phyloP scores from a whole-genome alignment of 2,797 vertebrate genomes.

The Smutsia temminckii region DNA sequence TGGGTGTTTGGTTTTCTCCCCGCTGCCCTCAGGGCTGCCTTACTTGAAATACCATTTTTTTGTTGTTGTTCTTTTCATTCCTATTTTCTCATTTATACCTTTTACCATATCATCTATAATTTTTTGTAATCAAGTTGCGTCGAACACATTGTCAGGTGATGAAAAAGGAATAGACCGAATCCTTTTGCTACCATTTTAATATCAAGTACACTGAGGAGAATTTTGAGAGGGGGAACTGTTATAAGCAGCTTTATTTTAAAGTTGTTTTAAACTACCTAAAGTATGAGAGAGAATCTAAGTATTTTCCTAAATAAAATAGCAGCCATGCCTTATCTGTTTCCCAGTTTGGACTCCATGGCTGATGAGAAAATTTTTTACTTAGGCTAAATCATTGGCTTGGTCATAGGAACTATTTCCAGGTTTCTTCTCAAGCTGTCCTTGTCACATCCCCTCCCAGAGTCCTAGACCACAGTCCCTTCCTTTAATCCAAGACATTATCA shows the following conservation, averaged over 20 bases:
- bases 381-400: constrained; percentile 4
- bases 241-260: constrained; percentile 45
- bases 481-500: neutral
- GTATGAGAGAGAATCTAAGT: neutral
- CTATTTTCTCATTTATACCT: neutral
- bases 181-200: constrained; percentile 13
- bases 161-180: neutral
- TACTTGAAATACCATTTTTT: neutral
- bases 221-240: neutral
- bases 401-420: neutral
- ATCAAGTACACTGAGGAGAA: constrained; percentile 7
- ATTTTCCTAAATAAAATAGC: constrained; percentile 13
- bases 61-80: neutral
- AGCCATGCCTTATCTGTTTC: neutral
- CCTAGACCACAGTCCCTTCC: neutral
- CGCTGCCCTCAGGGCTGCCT: neutral
- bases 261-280: constrained; percentile 38
- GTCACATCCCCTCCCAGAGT: neutral
- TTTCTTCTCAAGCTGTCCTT: neutral
- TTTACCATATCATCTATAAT: neutral
- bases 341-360: neutral
- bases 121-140: constrained; percentile 47
- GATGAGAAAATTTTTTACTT: constrained; percentile 37
- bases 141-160: neutral
- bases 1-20: neutral